These are phyloP conservation scores for Spodoptera litura DNA, from an alignment of 1,140 invertebrate species.

Conservation along the genomic window DNA sequence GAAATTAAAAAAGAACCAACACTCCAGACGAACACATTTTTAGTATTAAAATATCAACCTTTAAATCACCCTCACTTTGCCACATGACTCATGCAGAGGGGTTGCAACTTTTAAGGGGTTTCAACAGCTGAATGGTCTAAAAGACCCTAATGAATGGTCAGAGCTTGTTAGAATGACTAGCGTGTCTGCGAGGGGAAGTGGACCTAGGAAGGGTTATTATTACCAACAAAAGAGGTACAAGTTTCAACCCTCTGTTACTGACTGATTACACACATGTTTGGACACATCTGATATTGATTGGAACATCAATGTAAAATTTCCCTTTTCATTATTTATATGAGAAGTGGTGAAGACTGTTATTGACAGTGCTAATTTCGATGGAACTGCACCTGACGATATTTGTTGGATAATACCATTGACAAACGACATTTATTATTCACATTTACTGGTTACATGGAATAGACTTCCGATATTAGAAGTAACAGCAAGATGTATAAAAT, in stretches of 20 bases:
- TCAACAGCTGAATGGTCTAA: conserved; percentile 24
- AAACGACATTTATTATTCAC: too few relatives aligned
- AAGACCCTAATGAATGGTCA: conserved; percentile 22
- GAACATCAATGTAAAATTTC: too few relatives aligned
- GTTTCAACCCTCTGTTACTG: background rate
- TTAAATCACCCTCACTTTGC: conserved; percentile 16
- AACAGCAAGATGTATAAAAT: too few relatives aligned
- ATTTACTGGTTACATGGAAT: too few relatives aligned
- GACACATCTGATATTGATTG: too few relatives aligned
- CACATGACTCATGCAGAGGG: conserved; percentile 35
- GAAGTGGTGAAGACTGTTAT: too few relatives aligned
- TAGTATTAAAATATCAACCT: conserved; percentile 16
- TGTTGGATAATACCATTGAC: too few relatives aligned
- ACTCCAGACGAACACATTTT: background rate
- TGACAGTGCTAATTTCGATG: background rate
- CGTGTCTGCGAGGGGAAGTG: conserved; percentile 1
- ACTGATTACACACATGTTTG: too few relatives aligned
- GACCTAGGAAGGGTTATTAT: conserved; percentile 10
- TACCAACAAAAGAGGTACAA: conserved; percentile 6
- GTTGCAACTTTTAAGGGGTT: conserved; percentile 21
- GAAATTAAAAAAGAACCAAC: background rate
- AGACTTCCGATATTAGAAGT: too few relatives aligned
- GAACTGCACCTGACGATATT: too few relatives aligned
- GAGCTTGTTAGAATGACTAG: conserved; percentile 16
- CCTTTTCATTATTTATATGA: too few relatives aligned